phyloP scores from a whole-genome alignment of 2,113 vertebrate genomes.

The Rhinolophus ferrumequinum region DNA sequence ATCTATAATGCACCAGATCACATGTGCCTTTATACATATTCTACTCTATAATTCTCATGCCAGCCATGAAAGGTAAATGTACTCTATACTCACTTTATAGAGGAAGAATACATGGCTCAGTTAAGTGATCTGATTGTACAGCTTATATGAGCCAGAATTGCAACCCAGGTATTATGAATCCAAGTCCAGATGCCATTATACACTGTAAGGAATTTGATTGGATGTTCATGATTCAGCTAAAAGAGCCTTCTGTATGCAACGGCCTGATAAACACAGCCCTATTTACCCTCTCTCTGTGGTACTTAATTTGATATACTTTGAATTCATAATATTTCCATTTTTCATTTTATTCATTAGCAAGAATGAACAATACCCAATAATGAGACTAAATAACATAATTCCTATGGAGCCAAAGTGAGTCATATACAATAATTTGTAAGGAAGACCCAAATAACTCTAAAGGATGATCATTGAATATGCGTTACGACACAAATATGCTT shows the following conservation, averaged over 20 bases:
- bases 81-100: background rate
- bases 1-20: background rate
- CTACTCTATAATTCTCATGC: background rate
- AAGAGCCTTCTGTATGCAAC: background rate
- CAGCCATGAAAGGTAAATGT: background rate
- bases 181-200: background rate
- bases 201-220: slow-evolving; percentile 13
- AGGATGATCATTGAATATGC: slow-evolving; percentile 18
- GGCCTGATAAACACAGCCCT: background rate
- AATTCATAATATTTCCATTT: slow-evolving; percentile 54
- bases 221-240: slow-evolving; percentile 25
- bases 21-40: background rate
- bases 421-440: slow-evolving; percentile 49
- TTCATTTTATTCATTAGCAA: slow-evolving; percentile 61
- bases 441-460: slow-evolving; percentile 46
- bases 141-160: slow-evolving; percentile 18
- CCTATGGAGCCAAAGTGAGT: slow-evolving; percentile 42
- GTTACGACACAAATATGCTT: slow-evolving; percentile 48
- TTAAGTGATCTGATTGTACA: background rate
- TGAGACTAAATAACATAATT: slow-evolving; percentile 54
- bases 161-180: background rate
- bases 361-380: slow-evolving; percentile 55
- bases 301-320: slow-evolving; percentile 56
- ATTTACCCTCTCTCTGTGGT: background rate
- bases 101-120: background rate